A percentile compares a stretch with the other conserved stretches of the same genome.
Conservation (phyloP, 2,797 vertebrate species). For the Scomberomorus guttatus region DNA sequence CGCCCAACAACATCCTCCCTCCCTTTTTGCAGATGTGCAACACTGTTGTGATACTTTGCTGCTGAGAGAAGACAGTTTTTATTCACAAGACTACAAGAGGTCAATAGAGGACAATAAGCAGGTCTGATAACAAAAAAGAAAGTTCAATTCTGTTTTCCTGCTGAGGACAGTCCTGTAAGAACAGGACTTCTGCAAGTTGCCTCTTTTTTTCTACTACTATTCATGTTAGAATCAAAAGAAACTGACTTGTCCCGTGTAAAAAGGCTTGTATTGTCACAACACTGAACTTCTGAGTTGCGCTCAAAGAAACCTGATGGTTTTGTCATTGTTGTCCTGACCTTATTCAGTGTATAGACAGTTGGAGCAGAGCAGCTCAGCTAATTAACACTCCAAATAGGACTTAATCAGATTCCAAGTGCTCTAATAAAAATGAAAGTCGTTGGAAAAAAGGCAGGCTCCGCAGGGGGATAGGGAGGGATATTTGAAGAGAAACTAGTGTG, state of each 20-base stretch:
- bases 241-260: conserved; percentile 15
- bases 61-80: not conserved
- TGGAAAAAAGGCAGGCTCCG: conserved; percentile 59
- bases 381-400: conserved; percentile 76
- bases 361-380: conserved; percentile 73
- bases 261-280: conserved; percentile 8
- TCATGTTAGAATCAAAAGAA: conserved; percentile 37
- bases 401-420: conserved; percentile 81
- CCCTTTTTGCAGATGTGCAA: not conserved
- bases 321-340: conserved; percentile 77
- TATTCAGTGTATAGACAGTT: conserved; percentile 59
- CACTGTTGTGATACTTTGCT: not conserved
- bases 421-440: conserved; percentile 83
- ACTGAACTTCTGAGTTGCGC: conserved; percentile 43
- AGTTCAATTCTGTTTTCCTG: not conserved
- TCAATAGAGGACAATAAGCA: not conserved
- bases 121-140: not conserved
- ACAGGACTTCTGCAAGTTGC: not conserved
- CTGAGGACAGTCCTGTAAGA: not conserved
- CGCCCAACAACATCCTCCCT: not conserved
- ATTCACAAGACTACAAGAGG: not conserved
- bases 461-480: conserved; percentile 37
- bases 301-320: conserved; percentile 63
- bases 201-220: conserved; percentile 20
- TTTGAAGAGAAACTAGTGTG: conserved; percentile 35